Base-by-base conservation (phyloP, 2,888 invertebrate species). In the Macaria liturata region DNA sequence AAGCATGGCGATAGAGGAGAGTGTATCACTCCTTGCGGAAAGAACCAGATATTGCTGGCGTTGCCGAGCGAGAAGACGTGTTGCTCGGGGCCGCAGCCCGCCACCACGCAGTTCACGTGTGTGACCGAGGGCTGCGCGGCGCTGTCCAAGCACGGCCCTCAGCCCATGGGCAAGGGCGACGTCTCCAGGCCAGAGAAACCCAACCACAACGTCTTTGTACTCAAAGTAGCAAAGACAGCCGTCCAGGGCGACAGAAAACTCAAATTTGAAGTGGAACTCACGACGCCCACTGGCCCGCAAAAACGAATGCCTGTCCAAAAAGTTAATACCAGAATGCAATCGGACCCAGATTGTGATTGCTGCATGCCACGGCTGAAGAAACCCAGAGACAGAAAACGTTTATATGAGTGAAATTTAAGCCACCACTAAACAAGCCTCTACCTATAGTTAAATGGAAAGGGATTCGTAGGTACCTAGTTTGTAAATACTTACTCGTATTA, bases 161-260 rank as follows among this genome's bases (percentile, higher is more conserved):
- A 84, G 62, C 72, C 73, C 30, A 62, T 80, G 47, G 81, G 78
- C 43, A 84, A 84, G 32, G 83, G 84, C 5, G 88, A 87, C 54
- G 58, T 59, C 67, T 92, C 80, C 76, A 69, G 67, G 49, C 69
- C 85, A 48, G 89, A 90, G 0, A 78, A 91, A 62, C 88, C 91
- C 0, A 93, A 94, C 47, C 93, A 86, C 70, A 93, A 94, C 64
- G 84, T 92, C 4, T 94, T 94, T 64, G 93, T 95, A n/a, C 76
- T 95, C 53, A 92, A 94, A 75, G 94, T 95, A 46, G 95, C 94
- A 0, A 95, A 95, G 76, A 95, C 95, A 63, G 93, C 93, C 1
- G 92, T 94, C 59, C 93, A 94, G 9, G 92, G 91, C 0, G 94
- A 94, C 53, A 94, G 93, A 71, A 95, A 95, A 78, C 93, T 93